Evolutionary conservation across 2,797 vertebrate species (phyloP), one percentile per base, ranked within the genome.

Genomic region (Phaenicophaeus curvirostris): DNA sequence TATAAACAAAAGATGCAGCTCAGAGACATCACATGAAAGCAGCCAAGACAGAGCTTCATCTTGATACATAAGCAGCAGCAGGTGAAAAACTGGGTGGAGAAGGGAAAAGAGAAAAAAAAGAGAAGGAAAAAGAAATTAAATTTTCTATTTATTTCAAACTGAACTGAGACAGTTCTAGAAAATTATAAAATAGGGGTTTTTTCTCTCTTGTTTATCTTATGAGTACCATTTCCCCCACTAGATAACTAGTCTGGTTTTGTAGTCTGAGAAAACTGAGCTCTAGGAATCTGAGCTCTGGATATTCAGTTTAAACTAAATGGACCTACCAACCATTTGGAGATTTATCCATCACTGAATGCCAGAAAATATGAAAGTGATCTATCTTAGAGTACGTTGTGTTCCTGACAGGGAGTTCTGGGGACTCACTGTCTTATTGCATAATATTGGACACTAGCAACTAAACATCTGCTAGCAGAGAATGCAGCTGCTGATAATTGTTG

Each of bases 371-470:
- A 89, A 94, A 94, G 13, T 69, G 62, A 92, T 93, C 69, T 72
- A 6, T 94, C 83, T 84, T 67, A 53, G 44, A 96, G 92, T 90
- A 94, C 90, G 91, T 66, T 67, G 58, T 97, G 95, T 96, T 96
- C 92, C 65, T 89, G 59, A 91, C 71, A 54, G 53, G 33, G 61
- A 82, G 86, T 92, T 95, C 84, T 93, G 62, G 75, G 50, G 90
- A 89, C 66, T 94, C 46, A 42, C 54, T 92, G 39, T 88, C 75
- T 95, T 91, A 93, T 96, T 95, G 89, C 93, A 61, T 92, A 94
- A 94, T 83, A 42, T 12, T 92, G 55, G 84, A 89, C 62, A 75
- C 58, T 19, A 82, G 48, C 63, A 86, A 80, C 90, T 83, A 94
- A 94, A 93, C 93, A 96, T 90, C 93, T 95, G 91, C 82, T 90